These are phyloP conservation scores for Menura novaehollandiae DNA, from an alignment of 2,113 vertebrate species.

Conservation along the genomic window DNA sequence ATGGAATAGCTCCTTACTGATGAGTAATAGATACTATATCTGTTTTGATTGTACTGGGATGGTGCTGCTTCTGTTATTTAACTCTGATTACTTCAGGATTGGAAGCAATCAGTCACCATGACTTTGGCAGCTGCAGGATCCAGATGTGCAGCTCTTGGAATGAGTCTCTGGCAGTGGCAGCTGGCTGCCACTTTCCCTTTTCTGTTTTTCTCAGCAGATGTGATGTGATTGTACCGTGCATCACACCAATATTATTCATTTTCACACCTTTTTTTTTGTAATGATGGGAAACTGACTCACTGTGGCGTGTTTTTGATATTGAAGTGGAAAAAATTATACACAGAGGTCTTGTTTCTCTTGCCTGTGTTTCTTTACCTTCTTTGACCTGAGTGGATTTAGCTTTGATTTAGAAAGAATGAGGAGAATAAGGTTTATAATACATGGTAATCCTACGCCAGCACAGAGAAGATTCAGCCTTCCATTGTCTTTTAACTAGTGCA, in stretches of 20 bases:
- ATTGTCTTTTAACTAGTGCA: not conserved
- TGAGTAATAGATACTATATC: not conserved
- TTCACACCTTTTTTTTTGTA: slow-evolving; percentile 25
- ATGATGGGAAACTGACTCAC: not conserved
- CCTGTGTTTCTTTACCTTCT: not conserved
- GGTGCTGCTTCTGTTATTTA: slow-evolving; percentile 6
- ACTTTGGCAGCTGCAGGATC: slow-evolving; percentile 42
- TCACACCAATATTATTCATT: slow-evolving; percentile 1
- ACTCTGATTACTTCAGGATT: slow-evolving; percentile 10
- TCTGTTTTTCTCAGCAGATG: slow-evolving; percentile 36
- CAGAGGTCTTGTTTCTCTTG: not conserved
- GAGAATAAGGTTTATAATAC: not conserved
- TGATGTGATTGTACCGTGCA: not conserved
- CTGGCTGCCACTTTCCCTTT: slow-evolving; percentile 35
- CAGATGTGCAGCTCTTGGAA: slow-evolving; percentile 59
- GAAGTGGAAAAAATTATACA: not conserved
- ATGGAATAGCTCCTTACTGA: not conserved
- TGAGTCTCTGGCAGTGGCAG: slow-evolving; percentile 10
- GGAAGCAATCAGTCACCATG: not conserved
- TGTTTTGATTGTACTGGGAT: not conserved
- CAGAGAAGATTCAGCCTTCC: not conserved
- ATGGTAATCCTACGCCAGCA: not conserved
- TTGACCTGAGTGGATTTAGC: not conserved
- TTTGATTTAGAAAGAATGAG: not conserved
- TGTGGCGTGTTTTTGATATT: not conserved